These are phyloP conservation scores for Heterodera filipjevi DNA, from an alignment of 2,888 invertebrate species.

Conservation along the genomic window DNA sequence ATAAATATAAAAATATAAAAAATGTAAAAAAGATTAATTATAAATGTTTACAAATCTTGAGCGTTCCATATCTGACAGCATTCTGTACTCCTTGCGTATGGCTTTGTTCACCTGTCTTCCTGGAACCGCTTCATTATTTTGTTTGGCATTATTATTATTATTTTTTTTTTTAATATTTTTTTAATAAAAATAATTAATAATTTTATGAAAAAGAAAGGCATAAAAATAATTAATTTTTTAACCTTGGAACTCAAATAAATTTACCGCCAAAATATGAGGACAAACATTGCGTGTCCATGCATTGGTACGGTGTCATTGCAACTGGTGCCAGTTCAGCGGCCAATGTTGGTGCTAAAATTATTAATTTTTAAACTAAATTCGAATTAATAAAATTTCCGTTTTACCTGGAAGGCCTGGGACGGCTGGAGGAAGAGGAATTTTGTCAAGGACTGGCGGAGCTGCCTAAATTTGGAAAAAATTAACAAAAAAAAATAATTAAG, in stretches of 20 bases:
- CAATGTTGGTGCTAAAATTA: conserved; percentile 34
- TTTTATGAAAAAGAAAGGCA: too few relatives aligned
- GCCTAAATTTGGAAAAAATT: conserved; percentile 44
- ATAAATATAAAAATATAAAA: too few relatives aligned
- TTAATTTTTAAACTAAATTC: neutral
- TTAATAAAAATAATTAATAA: too few relatives aligned
- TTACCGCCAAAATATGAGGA: conserved; percentile 57
- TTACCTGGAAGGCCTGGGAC: conserved; percentile 40
- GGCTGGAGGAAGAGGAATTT: conserved; percentile 55
- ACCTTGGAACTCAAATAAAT: too few relatives aligned
- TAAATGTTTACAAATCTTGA: conserved; percentile 24
- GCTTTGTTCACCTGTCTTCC: conserved; percentile 44
- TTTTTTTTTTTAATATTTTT: too few relatives aligned
- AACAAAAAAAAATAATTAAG: too few relatives aligned
- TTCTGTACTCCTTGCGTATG: conserved; percentile 49
- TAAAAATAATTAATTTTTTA: too few relatives aligned
- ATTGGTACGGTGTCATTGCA: conserved; percentile 55
- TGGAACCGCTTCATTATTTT: conserved; percentile 30
- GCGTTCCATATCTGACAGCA: conserved; percentile 45
- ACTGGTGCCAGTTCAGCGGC: conserved; percentile 59
- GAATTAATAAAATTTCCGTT: neutral
- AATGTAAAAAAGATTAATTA: conserved; percentile 13
- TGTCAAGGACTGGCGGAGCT: conserved; percentile 50
- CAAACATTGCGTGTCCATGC: conserved; percentile 61
- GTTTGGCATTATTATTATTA: neutral